A percentile compares a stretch with the other conserved stretches of the same genome.
Conservation (phyloP, 1,140 invertebrate species). For the Semibalanus balanoides region DNA sequence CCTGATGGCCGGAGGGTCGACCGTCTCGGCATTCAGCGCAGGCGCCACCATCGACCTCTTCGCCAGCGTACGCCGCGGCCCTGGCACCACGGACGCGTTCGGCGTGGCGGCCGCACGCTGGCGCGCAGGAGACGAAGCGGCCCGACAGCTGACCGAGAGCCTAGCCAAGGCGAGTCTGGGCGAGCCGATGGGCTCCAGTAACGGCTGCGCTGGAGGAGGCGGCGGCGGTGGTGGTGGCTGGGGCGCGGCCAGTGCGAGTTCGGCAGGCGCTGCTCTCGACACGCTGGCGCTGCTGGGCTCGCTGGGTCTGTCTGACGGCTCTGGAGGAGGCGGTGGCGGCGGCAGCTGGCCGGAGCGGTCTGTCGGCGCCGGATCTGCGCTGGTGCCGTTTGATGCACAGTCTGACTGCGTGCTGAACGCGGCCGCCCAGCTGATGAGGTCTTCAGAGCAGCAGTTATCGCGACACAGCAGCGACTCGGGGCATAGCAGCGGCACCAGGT, state of each 20-base stretch:
- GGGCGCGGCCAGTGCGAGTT: background rate
- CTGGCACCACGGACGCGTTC: background rate
- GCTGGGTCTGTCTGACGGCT: background rate
- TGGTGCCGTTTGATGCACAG: background rate
- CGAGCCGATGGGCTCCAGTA: background rate
- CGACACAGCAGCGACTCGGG: constrained; percentile 30
- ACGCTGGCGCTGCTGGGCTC: background rate
- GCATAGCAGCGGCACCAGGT: background rate
- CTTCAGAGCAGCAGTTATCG: background rate
- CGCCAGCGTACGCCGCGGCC: background rate
- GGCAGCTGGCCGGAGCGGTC: background rate
- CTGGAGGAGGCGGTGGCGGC: no score
- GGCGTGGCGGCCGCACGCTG: background rate
- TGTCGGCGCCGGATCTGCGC: no score
- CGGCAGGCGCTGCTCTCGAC: background rate
- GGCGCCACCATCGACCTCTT: background rate
- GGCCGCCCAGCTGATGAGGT: background rate
- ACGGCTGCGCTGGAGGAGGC: no score
- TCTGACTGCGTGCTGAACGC: background rate
- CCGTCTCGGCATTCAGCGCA: background rate
- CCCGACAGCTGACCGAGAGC: no score
- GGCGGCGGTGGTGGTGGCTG: no score
- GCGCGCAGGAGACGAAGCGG: no score
- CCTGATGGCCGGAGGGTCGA: background rate
- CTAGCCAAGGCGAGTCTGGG: background rate